Evolutionary conservation across 1,140 invertebrate species (phyloP), one percentile per base, ranked within the genome.

Genomic region (Drosophila nannoptera): DNA sequence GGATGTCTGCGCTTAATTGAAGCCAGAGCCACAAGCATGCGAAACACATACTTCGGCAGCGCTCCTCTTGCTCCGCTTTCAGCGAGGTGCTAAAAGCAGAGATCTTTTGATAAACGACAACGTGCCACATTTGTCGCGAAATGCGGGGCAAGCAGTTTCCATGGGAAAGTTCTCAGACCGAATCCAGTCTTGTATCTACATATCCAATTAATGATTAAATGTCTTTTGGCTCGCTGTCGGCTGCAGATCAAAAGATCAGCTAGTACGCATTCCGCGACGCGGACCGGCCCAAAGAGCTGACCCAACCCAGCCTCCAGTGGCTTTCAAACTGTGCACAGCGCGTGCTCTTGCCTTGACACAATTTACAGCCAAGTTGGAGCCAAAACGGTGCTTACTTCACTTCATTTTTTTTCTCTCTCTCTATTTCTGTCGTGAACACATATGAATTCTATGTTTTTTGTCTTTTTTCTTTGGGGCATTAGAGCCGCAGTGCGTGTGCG

Each of bases 1-100:
- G 75, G 78, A 83, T 67, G 81, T 84, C 80, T 78, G 78, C 73
- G 78, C 78, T 83, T 83, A 83, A 83, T 83, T 83, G 78, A 83
- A 73, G 75, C 75, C 65, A 75, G 72, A 49, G 65, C 72, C 67
- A 75, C 78, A 75, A 75, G 78, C 73, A 84, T 83, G 75, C 68
- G 78, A 83, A 78, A 82, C n/a, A n/a, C n/a, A n/a, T 66, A 84
- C 80, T 83, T 83, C 83, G 75, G 68, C 75, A 73, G 73, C 75
- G 75, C 72, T 68, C 64, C 70, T 5, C 55, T 32, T 74, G 58
- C 52, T 50, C 43, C 31, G 43, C 31, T 56, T 73, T 43, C 50
- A 69, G 50, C 71, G 54, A 82, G 80, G 75, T 75, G 78, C 64
- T 69, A 82, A 43, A 69, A 38, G 5, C 55, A 77, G 40, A 68